Percentiles rank a stretch among this genome's conserved stretches.
Conservation (phyloP, 2,888 invertebrate genomes). For the Galeopsomyia nigrocyanea region DNA sequence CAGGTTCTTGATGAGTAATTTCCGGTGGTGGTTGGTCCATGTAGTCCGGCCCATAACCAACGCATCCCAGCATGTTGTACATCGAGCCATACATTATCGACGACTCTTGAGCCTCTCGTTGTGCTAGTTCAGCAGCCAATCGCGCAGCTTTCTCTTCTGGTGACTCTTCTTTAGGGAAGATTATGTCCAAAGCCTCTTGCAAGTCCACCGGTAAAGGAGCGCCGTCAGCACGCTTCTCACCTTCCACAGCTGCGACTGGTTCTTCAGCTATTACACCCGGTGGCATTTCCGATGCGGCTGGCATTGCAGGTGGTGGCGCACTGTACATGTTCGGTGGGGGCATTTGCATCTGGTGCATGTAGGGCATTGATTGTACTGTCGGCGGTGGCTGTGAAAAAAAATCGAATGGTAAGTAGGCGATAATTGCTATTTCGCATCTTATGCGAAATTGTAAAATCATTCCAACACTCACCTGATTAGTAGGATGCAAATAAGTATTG, state of each 20-base stretch:
- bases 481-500: slow-evolving; percentile 57
- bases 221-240: slow-evolving; percentile 67
- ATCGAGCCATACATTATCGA: slow-evolving; percentile 65
- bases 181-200: slow-evolving; percentile 77
- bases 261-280: slow-evolving; percentile 60
- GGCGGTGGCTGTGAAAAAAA: slow-evolving; percentile 35
- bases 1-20: slow-evolving; percentile 64
- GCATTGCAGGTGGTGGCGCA: slow-evolving; percentile 66
- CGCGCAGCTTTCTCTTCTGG: slow-evolving; percentile 43
- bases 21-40: slow-evolving; percentile 67
- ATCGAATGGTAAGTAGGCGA: slow-evolving; percentile 42
- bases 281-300: slow-evolving; percentile 55
- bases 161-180: slow-evolving; percentile 73
- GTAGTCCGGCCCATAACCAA: slow-evolving; percentile 65
- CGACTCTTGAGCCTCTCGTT: slow-evolving; percentile 52
- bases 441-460: background rate
- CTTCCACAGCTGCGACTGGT: slow-evolving; percentile 55
- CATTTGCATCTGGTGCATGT: slow-evolving; percentile 48
- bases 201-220: slow-evolving; percentile 75
- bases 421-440: background rate
- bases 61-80: slow-evolving; percentile 65
- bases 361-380: slow-evolving; percentile 41
- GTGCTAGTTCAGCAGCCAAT: slow-evolving; percentile 17
- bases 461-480: slow-evolving; percentile 44
- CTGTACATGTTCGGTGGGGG: slow-evolving; percentile 52